These are phyloP conservation scores for Saccostrea cuccullata DNA, from an alignment of 1,140 invertebrate genomes.

Conservation along the genomic window DNA sequence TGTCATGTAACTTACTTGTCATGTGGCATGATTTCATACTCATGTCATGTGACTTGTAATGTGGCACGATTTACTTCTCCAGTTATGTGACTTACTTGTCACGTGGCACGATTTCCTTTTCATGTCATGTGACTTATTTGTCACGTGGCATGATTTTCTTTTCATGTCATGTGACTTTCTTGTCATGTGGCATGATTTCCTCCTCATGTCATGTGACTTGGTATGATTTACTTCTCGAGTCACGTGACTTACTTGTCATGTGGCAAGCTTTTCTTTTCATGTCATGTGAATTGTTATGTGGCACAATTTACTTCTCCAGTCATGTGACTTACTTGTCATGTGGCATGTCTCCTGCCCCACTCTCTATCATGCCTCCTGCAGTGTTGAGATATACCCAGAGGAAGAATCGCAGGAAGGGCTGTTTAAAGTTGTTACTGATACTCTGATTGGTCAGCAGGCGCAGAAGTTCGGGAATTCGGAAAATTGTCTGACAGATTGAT, in stretches of 20 bases:
- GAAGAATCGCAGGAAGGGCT: conserved; percentile 75
- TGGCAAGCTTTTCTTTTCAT: neutral
- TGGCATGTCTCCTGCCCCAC: conserved; percentile 76
- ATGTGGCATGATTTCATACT: neutral
- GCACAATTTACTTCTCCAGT: neutral
- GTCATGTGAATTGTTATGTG: too few relatives aligned
- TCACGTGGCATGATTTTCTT: neutral
- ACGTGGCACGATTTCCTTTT: neutral
- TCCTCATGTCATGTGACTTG: too few relatives aligned
- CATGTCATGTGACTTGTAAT: too few relatives aligned
- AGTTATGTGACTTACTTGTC: neutral
- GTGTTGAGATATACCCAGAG: conserved; percentile 77
- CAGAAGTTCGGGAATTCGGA: conserved; percentile 75
- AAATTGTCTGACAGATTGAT: conserved; percentile 78
- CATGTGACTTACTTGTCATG: conserved; percentile 67
- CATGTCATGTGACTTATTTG: neutral
- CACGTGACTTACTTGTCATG: neutral
- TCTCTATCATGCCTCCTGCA: conserved; percentile 76
- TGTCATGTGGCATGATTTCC: neutral
- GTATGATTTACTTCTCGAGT: too few relatives aligned
- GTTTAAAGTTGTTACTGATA: conserved; percentile 75
- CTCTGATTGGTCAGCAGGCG: conserved; percentile 70
- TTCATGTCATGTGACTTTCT: neutral
- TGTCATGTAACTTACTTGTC: neutral
- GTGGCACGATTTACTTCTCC: too few relatives aligned